A percentile compares a stretch with the other conserved stretches of the same genome.
These are phyloP conservation scores for Hirtodrosophila histrioides DNA, from an alignment of 2,888 invertebrate genomes.

Conservation along the genomic window DNA sequence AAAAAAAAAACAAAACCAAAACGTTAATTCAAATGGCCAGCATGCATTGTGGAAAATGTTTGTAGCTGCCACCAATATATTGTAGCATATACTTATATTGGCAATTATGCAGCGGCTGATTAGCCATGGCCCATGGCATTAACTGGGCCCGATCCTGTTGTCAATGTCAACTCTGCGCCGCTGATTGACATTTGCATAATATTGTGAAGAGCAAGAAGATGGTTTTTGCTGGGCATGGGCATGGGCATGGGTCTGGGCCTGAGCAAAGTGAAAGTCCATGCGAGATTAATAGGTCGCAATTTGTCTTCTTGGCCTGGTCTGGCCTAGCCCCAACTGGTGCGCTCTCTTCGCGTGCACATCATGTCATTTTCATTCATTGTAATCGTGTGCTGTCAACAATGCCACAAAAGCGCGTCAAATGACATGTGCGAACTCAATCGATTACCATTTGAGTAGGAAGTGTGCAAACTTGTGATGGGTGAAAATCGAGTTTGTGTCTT, in stretches of 20 bases:
- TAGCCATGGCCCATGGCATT: conserved; percentile 41
- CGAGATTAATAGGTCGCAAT: conserved; percentile 75
- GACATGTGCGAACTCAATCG: conserved; percentile 77
- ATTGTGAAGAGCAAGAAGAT: conserved; percentile 29
- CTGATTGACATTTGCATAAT: conserved; percentile 74
- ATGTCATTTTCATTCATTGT: conserved; percentile 72
- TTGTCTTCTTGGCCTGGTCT: conserved; percentile 52
- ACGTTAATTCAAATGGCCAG: conserved; percentile 62
- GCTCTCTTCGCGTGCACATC: conserved; percentile 59
- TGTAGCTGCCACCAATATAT: conserved; percentile 51
- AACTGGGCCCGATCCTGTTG: conserved; percentile 48
- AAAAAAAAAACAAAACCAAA: conserved; percentile 29
- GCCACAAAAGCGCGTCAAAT: conserved; percentile 71
- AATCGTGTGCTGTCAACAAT: conserved; percentile 69
- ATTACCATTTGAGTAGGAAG: conserved; percentile 69
- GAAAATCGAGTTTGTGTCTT: conserved; percentile 61
- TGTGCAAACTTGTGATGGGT: conserved; percentile 55
- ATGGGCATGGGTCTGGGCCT: conserved; percentile 36
- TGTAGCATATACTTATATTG: conserved; percentile 32
- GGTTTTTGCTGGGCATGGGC: conserved; percentile 18
- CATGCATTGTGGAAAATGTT: conserved; percentile 36
- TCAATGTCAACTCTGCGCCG: conserved; percentile 60
- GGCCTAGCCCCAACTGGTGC: conserved; percentile 1
- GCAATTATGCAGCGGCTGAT: conserved; percentile 64
- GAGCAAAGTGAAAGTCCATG: conserved; percentile 70